Evolutionary conservation across 2,888 invertebrate species (phyloP).

Genomic region (Tryphoninae sp.): DNA sequence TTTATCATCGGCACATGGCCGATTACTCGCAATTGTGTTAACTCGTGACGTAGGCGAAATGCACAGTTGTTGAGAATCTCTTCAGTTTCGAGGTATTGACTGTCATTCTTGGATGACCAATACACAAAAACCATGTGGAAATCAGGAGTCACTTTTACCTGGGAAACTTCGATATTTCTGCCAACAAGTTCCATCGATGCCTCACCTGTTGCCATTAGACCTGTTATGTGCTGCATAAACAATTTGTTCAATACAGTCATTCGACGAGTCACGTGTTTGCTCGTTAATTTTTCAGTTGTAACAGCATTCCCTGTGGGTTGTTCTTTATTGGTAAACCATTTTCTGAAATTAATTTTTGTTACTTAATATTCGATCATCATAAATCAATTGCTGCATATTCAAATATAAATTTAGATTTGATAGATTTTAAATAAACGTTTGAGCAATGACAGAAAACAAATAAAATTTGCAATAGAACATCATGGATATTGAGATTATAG

Average conservation of each 20-base stretch:
- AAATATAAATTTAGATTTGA: too few relatives aligned
- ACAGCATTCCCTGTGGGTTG: conserved; percentile 72
- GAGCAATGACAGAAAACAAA: too few relatives aligned
- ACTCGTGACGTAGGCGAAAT: conserved; percentile 86
- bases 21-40: conserved; percentile 88
- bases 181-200: conserved; percentile 85
- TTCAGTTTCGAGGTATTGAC: conserved; percentile 83
- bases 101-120: conserved; percentile 86
- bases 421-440: neutral
- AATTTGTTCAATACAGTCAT: conserved; percentile 88
- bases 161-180: conserved; percentile 88
- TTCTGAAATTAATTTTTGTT: conserved; percentile 54
- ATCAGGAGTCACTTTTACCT: conserved; percentile 86
- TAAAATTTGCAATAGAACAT: too few relatives aligned
- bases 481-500: too few relatives aligned
- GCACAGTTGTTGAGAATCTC: conserved; percentile 83
- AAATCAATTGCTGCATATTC: conserved; percentile 15
- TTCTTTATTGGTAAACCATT: conserved; percentile 67
- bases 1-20: conserved; percentile 88
- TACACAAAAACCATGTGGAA: conserved; percentile 87
- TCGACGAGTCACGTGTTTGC: conserved; percentile 84
- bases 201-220: conserved; percentile 89
- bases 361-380: conserved; percentile 9
- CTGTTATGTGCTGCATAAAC: conserved; percentile 91
- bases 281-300: conserved; percentile 74